Percentiles rank a stretch among this genome's conserved stretches.
These are phyloP conservation scores for Aphidius ervi DNA, from an alignment of 1,140 invertebrate species.

Conservation along the genomic window DNA sequence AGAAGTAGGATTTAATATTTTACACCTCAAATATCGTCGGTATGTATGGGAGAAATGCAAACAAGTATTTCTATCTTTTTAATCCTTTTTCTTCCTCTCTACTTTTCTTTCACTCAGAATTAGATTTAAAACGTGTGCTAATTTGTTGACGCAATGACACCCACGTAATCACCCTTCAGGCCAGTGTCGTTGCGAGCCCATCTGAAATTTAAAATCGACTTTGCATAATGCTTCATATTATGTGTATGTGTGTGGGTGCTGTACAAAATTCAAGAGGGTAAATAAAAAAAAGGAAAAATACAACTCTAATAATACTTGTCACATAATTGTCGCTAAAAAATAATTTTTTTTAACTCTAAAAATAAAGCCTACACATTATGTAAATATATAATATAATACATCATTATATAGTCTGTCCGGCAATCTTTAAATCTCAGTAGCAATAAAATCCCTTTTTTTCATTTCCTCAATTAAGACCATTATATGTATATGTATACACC, in stretches of 20 bases:
- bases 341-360: too few relatives aligned
- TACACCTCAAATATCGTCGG: slow-evolving; percentile 49
- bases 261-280: slow-evolving; percentile 9
- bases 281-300: too few relatives aligned
- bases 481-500: slow-evolving; percentile 1
- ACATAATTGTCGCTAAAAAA: too few relatives aligned
- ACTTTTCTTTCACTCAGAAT: slow-evolving; percentile 38
- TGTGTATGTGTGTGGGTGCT: not conserved
- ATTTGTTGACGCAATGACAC: slow-evolving; percentile 38
- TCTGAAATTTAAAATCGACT: slow-evolving; percentile 54
- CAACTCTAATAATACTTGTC: too few relatives aligned
- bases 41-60: slow-evolving; percentile 47
- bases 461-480: not conserved
- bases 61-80: slow-evolving; percentile 28
- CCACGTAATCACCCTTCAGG: slow-evolving; percentile 27
- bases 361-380: too few relatives aligned
- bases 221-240: slow-evolving; percentile 45
- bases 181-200: slow-evolving; percentile 21
- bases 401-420: too few relatives aligned
- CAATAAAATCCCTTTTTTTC: too few relatives aligned
- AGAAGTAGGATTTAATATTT: slow-evolving; percentile 50
- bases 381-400: too few relatives aligned
- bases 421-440: too few relatives aligned
- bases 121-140: slow-evolving; percentile 51
- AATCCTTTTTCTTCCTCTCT: too few relatives aligned